A percentile compares a stretch with the other conserved stretches of the same genome.
Evolutionary conservation across 2,113 vertebrate species (phyloP).

Genomic region (Ploceus nigricollis): DNA sequence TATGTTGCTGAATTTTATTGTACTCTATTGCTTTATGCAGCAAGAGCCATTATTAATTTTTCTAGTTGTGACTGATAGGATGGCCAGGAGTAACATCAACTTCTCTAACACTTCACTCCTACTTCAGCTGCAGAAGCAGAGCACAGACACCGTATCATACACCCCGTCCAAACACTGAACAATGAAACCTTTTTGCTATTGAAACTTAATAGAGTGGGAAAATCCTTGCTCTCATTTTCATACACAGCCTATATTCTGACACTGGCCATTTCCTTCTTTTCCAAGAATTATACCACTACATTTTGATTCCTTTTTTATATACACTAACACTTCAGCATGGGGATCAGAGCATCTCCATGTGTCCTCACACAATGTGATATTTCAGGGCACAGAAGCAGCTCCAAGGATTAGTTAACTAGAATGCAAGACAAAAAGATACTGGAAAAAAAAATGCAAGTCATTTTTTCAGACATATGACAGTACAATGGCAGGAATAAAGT

Average conservation of each 20-base stretch:
- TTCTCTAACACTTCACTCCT: neutral
- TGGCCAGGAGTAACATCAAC: neutral
- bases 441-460: neutral
- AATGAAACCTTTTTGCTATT: neutral
- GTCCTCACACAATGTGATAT: neutral
- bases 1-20: neutral
- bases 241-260: neutral
- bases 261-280: neutral
- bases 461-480: neutral
- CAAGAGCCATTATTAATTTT: neutral
- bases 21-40: neutral
- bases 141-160: neutral
- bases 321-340: neutral
- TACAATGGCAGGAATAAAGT: conserved; percentile 9
- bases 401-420: neutral
- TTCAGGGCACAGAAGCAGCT: neutral
- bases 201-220: neutral
- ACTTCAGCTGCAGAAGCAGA: neutral
- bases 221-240: neutral
- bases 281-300: neutral
- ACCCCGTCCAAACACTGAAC: neutral
- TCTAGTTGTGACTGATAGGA: neutral
- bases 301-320: neutral
- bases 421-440: neutral
- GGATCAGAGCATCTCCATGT: neutral